phyloP scores from a whole-genome alignment of 2,113 vertebrate species.

The Apeltes quadracus region DNA sequence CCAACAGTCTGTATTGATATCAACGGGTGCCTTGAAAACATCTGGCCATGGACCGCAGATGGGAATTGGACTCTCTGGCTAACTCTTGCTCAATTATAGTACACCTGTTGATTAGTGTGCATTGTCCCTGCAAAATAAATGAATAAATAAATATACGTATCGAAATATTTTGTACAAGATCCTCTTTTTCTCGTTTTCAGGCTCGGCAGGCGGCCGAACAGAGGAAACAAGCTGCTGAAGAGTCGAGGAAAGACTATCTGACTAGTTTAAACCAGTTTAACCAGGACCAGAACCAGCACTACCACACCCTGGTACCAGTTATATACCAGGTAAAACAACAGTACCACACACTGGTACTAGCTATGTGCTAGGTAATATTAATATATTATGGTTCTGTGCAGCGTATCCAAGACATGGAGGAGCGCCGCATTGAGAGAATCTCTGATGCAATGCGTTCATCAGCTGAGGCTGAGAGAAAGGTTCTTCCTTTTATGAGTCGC shows the following conservation, averaged over 20 bases:
- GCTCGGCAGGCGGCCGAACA: constrained; percentile 91
- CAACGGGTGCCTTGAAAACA: too few species aligned
- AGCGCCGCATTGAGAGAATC: constrained; percentile 86
- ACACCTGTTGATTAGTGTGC: too few species aligned
- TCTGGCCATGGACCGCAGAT: too few species aligned
- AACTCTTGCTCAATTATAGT: too few species aligned
- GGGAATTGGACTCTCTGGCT: too few species aligned
- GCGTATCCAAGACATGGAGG: constrained; percentile 98
- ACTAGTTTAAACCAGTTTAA: constrained; percentile 93
- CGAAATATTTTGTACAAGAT: neutral
- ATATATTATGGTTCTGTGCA: constrained; percentile 47
- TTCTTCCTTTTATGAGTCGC: constrained; percentile 88
- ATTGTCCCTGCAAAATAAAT: too few species aligned
- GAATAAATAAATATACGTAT: neutral
- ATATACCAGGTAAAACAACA: constrained; percentile 36
- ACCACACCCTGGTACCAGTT: constrained; percentile 82
- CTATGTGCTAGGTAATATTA: neutral
- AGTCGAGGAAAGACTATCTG: constrained; percentile 92
- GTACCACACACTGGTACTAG: constrained; percentile 61
- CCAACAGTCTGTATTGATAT: too few species aligned
- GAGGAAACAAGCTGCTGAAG: constrained; percentile 91
- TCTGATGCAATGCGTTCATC: constrained; percentile 89
- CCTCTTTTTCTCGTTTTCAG: constrained; percentile 71
- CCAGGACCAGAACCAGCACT: constrained; percentile 92
- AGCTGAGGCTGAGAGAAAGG: constrained; percentile 87